These are phyloP conservation scores for Pristiophorus japonicus DNA, from an alignment of 2,113 vertebrate genomes.

Conservation along the genomic window DNA sequence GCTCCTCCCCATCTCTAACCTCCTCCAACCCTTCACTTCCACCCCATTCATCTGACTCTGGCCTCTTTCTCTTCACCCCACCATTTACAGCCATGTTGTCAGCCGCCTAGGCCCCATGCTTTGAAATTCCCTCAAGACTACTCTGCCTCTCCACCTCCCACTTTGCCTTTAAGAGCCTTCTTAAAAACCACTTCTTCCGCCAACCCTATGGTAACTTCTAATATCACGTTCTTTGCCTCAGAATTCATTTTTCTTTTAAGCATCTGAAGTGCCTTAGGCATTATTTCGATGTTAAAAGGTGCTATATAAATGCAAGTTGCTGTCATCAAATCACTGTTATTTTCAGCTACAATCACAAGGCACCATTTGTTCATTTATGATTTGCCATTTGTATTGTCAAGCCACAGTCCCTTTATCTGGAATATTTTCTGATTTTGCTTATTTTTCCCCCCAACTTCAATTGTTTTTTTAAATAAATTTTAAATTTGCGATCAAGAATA, in stretches of 20 bases:
- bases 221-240: not conserved
- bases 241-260: no score
- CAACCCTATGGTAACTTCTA: not conserved
- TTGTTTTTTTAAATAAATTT: no score
- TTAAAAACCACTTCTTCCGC: not conserved
- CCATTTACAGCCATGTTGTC: no score
- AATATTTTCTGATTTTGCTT: not conserved
- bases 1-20: no score
- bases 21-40: no score
- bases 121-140: not conserved
- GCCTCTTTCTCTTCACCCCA: no score
- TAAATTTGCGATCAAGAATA: not conserved
- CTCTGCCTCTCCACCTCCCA: not conserved
- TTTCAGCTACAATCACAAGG: not conserved
- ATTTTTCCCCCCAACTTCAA: not conserved
- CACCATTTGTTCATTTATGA: no score
- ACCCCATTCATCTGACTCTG: no score
- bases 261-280: not conserved
- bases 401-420: not conserved
- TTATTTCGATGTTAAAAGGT: not conserved
- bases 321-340: not conserved
- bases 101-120: no score
- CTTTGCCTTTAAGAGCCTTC: not conserved
- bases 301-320: not conserved
- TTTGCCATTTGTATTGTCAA: not conserved